Evolutionary conservation across 2,113 vertebrate genomes (phyloP).

Genomic region (Corythaixoides concolor): DNA sequence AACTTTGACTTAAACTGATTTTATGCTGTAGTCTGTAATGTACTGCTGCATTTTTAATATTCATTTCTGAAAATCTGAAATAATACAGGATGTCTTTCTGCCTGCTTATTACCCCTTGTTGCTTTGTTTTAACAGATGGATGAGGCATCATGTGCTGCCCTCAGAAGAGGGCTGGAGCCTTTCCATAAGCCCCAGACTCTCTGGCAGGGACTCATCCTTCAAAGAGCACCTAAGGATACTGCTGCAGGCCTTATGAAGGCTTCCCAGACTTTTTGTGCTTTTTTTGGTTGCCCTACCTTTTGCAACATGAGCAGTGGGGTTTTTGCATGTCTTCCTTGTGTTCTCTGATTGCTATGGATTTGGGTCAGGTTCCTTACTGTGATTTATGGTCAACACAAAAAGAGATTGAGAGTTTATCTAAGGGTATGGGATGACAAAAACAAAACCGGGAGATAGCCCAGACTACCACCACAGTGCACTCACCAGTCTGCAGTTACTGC

Average conservation of each 20-base stretch:
- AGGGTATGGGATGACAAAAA: not conserved
- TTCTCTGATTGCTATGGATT: not conserved
- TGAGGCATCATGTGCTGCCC: fast-evolving
- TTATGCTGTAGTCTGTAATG: not conserved
- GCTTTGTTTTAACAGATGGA: not conserved
- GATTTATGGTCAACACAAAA: not conserved
- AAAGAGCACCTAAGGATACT: not conserved
- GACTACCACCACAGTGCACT: not conserved
- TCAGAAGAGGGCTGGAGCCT: not conserved
- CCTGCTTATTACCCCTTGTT: not conserved
- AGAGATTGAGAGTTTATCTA: not conserved
- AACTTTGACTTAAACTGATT: not conserved
- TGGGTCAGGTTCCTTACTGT: not conserved
- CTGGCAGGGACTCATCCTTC: not conserved
- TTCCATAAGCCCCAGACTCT: not conserved
- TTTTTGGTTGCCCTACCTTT: not conserved
- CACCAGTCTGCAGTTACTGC: not conserved
- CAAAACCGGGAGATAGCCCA: not conserved
- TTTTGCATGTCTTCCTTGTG: not conserved
- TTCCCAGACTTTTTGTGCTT: not conserved
- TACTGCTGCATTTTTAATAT: not conserved
- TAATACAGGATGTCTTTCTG: not conserved
- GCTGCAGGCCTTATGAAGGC: not conserved
- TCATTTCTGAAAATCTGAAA: not conserved
- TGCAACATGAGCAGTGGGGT: fast-evolving